A percentile compares a stretch with the other conserved stretches of the same genome.
Conservation (phyloP, 2,888 invertebrate species). For the Athalia cordata region DNA sequence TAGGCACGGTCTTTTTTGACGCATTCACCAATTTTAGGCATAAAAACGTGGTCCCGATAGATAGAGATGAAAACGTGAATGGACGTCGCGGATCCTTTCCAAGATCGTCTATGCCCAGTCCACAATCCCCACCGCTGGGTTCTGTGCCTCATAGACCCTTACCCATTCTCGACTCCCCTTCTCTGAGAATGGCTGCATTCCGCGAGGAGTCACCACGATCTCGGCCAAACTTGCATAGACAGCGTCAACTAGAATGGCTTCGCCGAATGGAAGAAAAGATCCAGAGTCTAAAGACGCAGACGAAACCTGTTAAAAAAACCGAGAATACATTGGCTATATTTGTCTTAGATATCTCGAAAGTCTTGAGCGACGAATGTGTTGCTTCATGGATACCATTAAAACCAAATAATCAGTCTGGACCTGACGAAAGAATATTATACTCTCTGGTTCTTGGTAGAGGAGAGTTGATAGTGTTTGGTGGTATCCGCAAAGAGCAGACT, state of each 20-base stretch:
- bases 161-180: slow-evolving; percentile 68
- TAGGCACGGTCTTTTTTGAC: not conserved
- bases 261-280: slow-evolving; percentile 80
- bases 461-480: slow-evolving; percentile 97
- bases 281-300: slow-evolving; percentile 67
- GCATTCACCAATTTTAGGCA: slow-evolving; percentile 62
- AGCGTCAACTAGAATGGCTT: slow-evolving; percentile 79
- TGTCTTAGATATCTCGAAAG: slow-evolving; percentile 88
- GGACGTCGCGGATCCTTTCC: slow-evolving; percentile 78
- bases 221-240: slow-evolving; percentile 74
- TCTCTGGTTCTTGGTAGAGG: slow-evolving; percentile 92
- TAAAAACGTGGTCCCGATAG: slow-evolving; percentile 75
- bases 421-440: slow-evolving; percentile 93
- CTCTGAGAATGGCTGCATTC: slow-evolving; percentile 78
- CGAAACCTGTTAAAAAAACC: slow-evolving; percentile 77
- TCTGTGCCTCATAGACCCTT: slow-evolving; percentile 46
- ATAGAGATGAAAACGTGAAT: slow-evolving; percentile 84
- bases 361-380: slow-evolving; percentile 78
- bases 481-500: slow-evolving; percentile 87
- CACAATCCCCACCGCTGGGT: slow-evolving; percentile 46
- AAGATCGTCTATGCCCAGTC: slow-evolving; percentile 50
- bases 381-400: slow-evolving; percentile 84
- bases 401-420: slow-evolving; percentile 81
- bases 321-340: slow-evolving; percentile 87
- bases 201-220: slow-evolving; percentile 66